Evolutionary conservation across 2,797 vertebrate species (phyloP).

Genomic region (Characodon lateralis): DNA sequence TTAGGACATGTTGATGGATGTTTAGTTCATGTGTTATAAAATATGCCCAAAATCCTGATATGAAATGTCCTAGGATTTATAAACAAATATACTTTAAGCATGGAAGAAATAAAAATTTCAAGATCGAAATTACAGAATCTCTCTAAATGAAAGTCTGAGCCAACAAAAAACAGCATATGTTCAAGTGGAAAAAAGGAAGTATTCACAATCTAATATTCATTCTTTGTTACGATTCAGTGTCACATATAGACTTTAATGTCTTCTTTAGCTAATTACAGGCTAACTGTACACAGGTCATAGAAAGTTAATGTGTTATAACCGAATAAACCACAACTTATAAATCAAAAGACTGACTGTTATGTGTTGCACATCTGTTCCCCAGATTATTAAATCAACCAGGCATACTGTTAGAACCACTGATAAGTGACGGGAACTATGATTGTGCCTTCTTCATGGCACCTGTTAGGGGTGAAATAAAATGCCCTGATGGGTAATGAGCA

Average conservation of each 20-base stretch:
- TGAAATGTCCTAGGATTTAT: not conserved
- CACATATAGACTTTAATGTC: not conserved
- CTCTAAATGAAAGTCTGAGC: not conserved
- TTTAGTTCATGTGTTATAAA: not conserved
- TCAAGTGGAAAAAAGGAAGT: conserved; percentile 10
- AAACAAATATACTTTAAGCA: not conserved
- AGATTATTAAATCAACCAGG: not conserved
- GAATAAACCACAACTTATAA: not conserved
- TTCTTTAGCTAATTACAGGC: not conserved
- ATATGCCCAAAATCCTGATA: not conserved
- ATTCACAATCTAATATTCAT: conserved; percentile 9
- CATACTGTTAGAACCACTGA: too few species aligned
- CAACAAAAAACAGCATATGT: not conserved
- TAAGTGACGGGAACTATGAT: too few species aligned
- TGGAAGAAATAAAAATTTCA: not conserved
- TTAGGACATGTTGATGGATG: not conserved
- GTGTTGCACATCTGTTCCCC: not conserved
- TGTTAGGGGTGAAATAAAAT: too few species aligned
- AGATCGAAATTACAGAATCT: conserved; percentile 8
- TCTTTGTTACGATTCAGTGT: not conserved
- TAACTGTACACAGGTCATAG: not conserved
- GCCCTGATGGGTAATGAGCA: too few species aligned
- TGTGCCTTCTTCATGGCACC: too few species aligned
- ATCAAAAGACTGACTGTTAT: not conserved
- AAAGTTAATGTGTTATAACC: not conserved